These are phyloP conservation scores for Patagioenas fasciata DNA, from an alignment of 2,113 vertebrate species.

Conservation along the genomic window DNA sequence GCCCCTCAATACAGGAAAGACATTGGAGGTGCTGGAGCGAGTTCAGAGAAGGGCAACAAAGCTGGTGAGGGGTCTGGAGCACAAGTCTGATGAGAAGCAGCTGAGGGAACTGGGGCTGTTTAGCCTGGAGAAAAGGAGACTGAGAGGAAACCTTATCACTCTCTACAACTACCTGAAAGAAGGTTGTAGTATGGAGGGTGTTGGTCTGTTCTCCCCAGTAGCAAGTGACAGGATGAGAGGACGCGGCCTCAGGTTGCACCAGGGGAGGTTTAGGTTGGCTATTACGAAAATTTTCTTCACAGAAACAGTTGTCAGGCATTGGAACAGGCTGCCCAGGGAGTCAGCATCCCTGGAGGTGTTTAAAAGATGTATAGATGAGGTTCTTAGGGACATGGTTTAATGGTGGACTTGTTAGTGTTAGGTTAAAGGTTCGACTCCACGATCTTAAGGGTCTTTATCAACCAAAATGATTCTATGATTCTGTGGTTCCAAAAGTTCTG, in stretches of 20 bases:
- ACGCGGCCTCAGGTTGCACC: not conserved
- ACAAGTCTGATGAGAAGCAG: fast-evolving
- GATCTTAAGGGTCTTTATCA: not conserved
- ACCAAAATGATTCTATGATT: not conserved
- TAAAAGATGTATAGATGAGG: fast-evolving
- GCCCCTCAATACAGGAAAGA: not conserved
- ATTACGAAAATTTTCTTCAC: not conserved
- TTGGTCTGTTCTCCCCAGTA: not conserved
- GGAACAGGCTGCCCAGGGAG: not conserved
- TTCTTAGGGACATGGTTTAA: not conserved
- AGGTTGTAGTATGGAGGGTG: fast-evolving
- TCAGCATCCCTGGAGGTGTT: not conserved
- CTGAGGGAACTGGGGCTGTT: not conserved
- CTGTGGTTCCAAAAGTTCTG: not conserved
- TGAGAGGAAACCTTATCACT: not conserved
- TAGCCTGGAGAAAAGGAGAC: not conserved
- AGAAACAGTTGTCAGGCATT: fast-evolving
- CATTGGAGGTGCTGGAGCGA: fast-evolving
- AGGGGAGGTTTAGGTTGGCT: not conserved
- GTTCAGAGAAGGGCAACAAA: fast-evolving
- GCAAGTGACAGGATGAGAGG: not conserved
- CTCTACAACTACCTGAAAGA: not conserved
- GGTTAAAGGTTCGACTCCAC: fast-evolving
- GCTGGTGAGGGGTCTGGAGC: not conserved
- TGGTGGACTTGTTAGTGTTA: not conserved